These are phyloP conservation scores for Marasmarcha lunaedactyla DNA, from an alignment of 2,888 invertebrate species.

Conservation along the genomic window DNA sequence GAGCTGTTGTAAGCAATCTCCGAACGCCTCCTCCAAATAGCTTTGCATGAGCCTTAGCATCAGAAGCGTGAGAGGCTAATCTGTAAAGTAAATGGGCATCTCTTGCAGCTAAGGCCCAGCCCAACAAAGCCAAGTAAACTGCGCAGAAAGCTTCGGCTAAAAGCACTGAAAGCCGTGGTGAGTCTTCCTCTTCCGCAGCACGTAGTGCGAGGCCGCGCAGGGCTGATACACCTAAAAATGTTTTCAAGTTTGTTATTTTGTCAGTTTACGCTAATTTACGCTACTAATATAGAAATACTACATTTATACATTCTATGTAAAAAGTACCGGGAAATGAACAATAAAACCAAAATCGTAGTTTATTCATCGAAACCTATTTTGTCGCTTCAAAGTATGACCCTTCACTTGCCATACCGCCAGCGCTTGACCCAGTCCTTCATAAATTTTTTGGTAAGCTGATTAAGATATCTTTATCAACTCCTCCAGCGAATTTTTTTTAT, in stretches of 20 bases:
- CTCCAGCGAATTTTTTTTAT: too few relatives aligned
- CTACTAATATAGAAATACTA: background rate
- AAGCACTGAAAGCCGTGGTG: constrained; percentile 91
- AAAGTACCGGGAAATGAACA: too few relatives aligned
- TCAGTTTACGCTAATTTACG: background rate
- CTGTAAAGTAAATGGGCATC: constrained; percentile 93
- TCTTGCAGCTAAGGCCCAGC: constrained; percentile 92
- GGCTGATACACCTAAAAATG: constrained; percentile 81
- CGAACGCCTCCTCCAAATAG: constrained; percentile 93
- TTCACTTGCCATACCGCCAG: too few relatives aligned
- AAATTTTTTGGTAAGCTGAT: too few relatives aligned
- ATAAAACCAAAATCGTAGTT: too few relatives aligned
- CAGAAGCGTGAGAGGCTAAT: constrained; percentile 85
- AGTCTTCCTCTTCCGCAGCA: constrained; percentile 94
- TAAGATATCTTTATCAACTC: too few relatives aligned
- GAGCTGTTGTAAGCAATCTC: constrained; percentile 84
- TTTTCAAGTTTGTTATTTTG: background rate
- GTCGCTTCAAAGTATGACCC: too few relatives aligned
- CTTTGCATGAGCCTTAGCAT: constrained; percentile 81
- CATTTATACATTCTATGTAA: too few relatives aligned
- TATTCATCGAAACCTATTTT: too few relatives aligned
- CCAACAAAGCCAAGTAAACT: constrained; percentile 90
- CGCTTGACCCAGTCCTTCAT: too few relatives aligned
- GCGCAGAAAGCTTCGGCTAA: constrained; percentile 94
- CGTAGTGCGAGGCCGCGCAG: constrained; percentile 89